These are phyloP conservation scores for Eristalinus sepulchralis DNA, from an alignment of 2,888 invertebrate species.

Conservation along the genomic window DNA sequence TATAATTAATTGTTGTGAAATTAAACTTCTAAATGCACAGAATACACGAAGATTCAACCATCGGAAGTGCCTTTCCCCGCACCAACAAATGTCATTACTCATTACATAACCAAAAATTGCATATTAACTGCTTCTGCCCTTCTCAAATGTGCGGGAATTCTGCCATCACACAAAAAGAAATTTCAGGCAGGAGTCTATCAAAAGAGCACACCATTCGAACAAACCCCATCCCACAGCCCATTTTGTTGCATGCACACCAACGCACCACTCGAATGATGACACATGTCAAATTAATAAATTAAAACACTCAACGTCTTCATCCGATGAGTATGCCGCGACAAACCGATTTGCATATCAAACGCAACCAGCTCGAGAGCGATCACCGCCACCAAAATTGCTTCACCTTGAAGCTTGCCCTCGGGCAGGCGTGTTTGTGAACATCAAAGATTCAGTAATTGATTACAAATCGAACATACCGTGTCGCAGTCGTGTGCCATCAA, in stretches of 20 bases:
- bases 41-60: too few relatives aligned
- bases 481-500: not conserved
- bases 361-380: not conserved
- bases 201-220: not conserved
- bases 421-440: not conserved
- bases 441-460: conserved; percentile 1
- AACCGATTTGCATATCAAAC: conserved; percentile 15
- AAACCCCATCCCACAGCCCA: not conserved
- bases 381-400: not conserved
- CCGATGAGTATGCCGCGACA: not conserved
- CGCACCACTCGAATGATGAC: not conserved
- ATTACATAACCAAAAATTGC: too few relatives aligned
- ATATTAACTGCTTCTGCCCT: too few relatives aligned
- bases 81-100: too few relatives aligned
- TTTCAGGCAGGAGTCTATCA: not conserved
- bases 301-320: conserved; percentile 6
- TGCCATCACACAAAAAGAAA: too few relatives aligned
- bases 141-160: too few relatives aligned
- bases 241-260: not conserved
- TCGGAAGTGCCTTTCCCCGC: too few relatives aligned
- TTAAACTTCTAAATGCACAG: too few relatives aligned
- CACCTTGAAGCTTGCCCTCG: not conserved
- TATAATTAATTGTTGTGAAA: too few relatives aligned
- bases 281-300: not conserved
- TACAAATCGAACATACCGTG: conserved; percentile 16